phyloP scores from a whole-genome alignment of 2,113 vertebrate species.

The Crotophaga sulcirostris region DNA sequence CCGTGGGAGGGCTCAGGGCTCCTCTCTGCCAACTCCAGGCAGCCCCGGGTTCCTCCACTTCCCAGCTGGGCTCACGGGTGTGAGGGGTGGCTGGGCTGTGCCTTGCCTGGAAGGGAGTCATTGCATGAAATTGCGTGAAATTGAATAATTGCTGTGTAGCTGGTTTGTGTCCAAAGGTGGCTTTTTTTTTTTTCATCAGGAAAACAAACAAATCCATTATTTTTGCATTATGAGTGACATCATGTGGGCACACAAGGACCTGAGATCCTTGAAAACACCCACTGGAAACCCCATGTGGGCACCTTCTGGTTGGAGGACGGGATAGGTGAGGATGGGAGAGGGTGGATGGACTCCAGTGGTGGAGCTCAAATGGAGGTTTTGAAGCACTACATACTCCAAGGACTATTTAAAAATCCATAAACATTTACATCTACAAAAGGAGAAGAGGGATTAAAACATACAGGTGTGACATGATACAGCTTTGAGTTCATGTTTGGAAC shows the following conservation, averaged over 20 bases:
- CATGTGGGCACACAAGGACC: neutral
- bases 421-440: neutral
- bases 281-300: neutral
- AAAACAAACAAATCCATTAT: neutral
- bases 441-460: neutral
- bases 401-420: neutral
- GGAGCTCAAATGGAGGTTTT: neutral
- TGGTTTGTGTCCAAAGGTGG: neutral
- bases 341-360: neutral
- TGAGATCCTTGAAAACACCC: neutral
- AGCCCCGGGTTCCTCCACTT: conserved; percentile 72
- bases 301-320: neutral
- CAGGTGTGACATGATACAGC: neutral
- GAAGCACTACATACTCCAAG: neutral
- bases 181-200: too few relatives aligned
- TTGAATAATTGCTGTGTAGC: too few relatives aligned
- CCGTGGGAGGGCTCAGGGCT: rapidly evolving
- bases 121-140: neutral
- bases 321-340: neutral
- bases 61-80: conserved; percentile 80
- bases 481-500: neutral
- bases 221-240: neutral
- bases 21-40: rapidly evolving
- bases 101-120: neutral
- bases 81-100: conserved; percentile 78